phyloP scores from a whole-genome alignment of 2,113 vertebrate genomes.

The Miniopterus natalensis region DNA sequence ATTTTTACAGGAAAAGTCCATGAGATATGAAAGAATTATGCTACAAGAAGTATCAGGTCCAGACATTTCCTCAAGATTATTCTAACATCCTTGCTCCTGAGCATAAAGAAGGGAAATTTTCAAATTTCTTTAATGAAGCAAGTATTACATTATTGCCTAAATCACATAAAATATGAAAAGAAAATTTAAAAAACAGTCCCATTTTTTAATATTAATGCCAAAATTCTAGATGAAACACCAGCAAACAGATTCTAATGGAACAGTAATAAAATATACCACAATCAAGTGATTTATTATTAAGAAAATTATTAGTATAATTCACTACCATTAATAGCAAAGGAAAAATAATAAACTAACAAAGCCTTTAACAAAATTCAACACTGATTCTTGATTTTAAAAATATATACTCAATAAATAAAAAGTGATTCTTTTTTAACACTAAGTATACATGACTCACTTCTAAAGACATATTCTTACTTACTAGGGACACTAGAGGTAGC shows the following conservation, averaged over 20 bases:
- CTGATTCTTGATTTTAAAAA: not conserved
- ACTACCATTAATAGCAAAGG: not conserved
- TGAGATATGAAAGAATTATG: not conserved
- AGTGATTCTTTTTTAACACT: not conserved
- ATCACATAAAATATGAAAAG: slow-evolving; percentile 21
- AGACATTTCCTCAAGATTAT: not conserved
- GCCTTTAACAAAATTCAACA: not conserved
- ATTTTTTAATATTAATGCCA: slow-evolving; percentile 12
- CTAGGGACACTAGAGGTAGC: not conserved
- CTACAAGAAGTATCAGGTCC: not conserved
- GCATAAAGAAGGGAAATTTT: not conserved
- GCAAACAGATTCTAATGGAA: not conserved
- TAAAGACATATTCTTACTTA: not conserved
- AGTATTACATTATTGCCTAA: not conserved
- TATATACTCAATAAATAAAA: not conserved
- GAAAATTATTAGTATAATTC: not conserved
- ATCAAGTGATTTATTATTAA: slow-evolving; percentile 3
- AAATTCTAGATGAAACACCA: slow-evolving; percentile 7
- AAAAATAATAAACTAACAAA: not conserved
- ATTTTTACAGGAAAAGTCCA: not conserved
- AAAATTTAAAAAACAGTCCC: not conserved
- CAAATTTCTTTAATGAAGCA: slow-evolving; percentile 1
- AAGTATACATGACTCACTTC: not conserved
- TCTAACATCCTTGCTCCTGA: not conserved
- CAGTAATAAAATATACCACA: not conserved